Evolutionary conservation across 2,113 vertebrate genomes (phyloP).

Genomic region (Spea multiplicata): DNA sequence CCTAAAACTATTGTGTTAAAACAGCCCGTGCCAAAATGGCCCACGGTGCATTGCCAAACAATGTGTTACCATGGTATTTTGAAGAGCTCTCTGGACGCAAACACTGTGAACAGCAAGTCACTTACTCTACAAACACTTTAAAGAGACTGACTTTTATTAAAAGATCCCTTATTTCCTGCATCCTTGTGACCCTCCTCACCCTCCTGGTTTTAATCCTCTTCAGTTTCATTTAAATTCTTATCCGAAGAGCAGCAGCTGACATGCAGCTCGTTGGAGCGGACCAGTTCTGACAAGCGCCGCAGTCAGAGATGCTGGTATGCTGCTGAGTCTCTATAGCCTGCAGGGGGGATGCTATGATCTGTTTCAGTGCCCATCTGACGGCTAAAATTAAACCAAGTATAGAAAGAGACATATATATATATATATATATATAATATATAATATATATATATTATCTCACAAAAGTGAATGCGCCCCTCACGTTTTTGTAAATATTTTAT

Average conservation of each 20-base stretch:
- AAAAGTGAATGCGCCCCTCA: too few species aligned
- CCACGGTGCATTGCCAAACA: neutral
- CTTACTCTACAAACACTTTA: neutral
- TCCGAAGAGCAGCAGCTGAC: slow-evolving; percentile 41
- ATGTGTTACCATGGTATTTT: slow-evolving; percentile 10
- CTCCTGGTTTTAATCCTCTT: slow-evolving; percentile 1
- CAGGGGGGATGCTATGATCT: slow-evolving; percentile 33
- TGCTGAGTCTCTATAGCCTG: slow-evolving; percentile 20
- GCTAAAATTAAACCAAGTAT: slow-evolving; percentile 4
- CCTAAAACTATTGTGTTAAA: slow-evolving; percentile 3
- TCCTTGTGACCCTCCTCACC: neutral
- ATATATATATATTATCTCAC: too few species aligned
- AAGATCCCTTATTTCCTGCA: neutral
- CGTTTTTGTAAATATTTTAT: too few species aligned
- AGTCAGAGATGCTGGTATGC: slow-evolving; percentile 2
- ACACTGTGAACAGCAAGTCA: slow-evolving; percentile 1
- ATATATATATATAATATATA: too few species aligned
- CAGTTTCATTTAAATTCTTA: slow-evolving; percentile 27
- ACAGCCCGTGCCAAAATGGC: neutral
- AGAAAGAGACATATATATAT: neutral
- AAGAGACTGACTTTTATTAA: neutral
- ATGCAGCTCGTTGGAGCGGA: slow-evolving; percentile 26
- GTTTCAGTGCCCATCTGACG: slow-evolving; percentile 22
- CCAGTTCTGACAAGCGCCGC: slow-evolving; percentile 21
- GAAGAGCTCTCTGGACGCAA: slow-evolving; percentile 2